Evolutionary conservation across 2,888 invertebrate genomes (phyloP).

Genomic region (Cloeon dipterum): DNA sequence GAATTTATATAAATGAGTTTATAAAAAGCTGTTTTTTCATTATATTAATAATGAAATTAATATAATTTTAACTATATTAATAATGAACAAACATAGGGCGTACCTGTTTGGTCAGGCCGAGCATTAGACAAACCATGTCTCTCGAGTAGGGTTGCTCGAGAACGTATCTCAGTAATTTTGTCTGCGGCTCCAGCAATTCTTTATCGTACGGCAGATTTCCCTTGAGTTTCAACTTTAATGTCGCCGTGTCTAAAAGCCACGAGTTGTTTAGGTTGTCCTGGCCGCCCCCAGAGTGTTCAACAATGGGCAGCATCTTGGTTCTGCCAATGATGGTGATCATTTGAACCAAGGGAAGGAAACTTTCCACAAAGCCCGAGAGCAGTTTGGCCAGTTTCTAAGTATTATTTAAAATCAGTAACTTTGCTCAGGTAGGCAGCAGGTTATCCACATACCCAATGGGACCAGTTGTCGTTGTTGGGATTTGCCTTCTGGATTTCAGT

Average conservation of each 20-base stretch:
- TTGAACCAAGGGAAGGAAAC: slow-evolving; percentile 81
- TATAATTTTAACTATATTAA: too few species aligned
- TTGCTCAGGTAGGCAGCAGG: too few species aligned
- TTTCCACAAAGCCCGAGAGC: slow-evolving; percentile 73
- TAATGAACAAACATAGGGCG: too few species aligned
- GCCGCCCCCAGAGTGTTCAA: slow-evolving; percentile 78
- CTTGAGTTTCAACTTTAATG: slow-evolving; percentile 43
- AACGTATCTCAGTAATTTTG: slow-evolving; percentile 65
- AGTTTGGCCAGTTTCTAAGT: slow-evolving; percentile 56
- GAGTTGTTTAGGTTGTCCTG: slow-evolving; percentile 77
- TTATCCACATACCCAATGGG: slow-evolving; percentile 87
- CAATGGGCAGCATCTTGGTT: slow-evolving; percentile 76
- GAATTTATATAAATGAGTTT: not conserved
- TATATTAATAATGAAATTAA: too few species aligned
- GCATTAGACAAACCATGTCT: slow-evolving; percentile 89
- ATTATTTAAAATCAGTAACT: not conserved
- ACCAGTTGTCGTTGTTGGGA: slow-evolving; percentile 55
- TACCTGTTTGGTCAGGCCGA: slow-evolving; percentile 79
- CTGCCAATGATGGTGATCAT: slow-evolving; percentile 88
- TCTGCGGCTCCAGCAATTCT: slow-evolving; percentile 72
- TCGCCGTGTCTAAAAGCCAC: slow-evolving; percentile 76
- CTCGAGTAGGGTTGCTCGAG: slow-evolving; percentile 86
- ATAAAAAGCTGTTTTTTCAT: not conserved
- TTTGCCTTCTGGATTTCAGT: slow-evolving; percentile 84
- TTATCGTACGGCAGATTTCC: slow-evolving; percentile 73